A percentile compares a stretch with the other conserved stretches of the same genome.
Conservation (phyloP, 2,113 vertebrate genomes). For the human (Homo sapiens) region GRCh38 chr12:88170501-88171000, state of each 20-base stretch:
- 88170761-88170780: not conserved
- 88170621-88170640: not conserved
- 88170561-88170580: not conserved
- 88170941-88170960: not conserved
- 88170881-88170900: constrained; percentile 12
- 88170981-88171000: not conserved
- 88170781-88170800: not conserved
- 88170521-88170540: not conserved
- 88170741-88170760: constrained; percentile 7
- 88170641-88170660: not conserved
- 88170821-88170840: constrained; percentile 28
- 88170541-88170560: not conserved
- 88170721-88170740: not conserved
- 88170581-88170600: not conserved
- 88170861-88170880: not conserved
- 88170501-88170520: not conserved
- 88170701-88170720: constrained; percentile 15
- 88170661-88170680: not conserved
- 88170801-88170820: not conserved
- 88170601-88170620: not conserved
- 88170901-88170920: not conserved
- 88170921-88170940: not conserved
- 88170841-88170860: not conserved
- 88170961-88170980: constrained; percentile 16
- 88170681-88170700: constrained; percentile 1